phyloP scores from a whole-genome alignment of 2,888 invertebrate genomes.

The Troglohyphantes excavatus region DNA sequence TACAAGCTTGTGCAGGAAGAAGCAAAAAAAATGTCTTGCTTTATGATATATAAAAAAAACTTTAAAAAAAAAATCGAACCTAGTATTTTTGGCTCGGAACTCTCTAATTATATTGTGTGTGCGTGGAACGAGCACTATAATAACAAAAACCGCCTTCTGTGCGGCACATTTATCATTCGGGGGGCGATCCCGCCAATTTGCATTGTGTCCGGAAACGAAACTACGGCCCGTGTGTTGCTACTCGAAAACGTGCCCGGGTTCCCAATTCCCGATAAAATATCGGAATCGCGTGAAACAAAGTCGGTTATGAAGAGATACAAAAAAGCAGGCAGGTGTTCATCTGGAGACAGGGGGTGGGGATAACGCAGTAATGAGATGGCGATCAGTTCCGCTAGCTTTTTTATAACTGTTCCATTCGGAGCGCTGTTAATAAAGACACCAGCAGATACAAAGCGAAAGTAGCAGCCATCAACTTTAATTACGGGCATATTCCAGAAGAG shows the following conservation, averaged over 20 bases:
- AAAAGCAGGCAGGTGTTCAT: constrained; percentile 23
- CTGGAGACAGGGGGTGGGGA: constrained; percentile 11
- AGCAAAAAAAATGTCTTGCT: too few species aligned
- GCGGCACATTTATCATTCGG: not conserved
- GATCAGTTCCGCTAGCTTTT: constrained; percentile 48
- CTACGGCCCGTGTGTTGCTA: not conserved
- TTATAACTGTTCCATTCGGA: constrained; percentile 5
- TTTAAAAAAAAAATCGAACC: too few species aligned
- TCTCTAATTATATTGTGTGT: too few species aligned
- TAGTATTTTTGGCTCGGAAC: too few species aligned
- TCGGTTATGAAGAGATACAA: constrained; percentile 3
- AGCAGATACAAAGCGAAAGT: constrained; percentile 12
- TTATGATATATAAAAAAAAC: too few species aligned
- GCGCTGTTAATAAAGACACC: constrained; percentile 18
- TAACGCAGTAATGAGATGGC: constrained; percentile 13
- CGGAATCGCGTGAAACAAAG: constrained; percentile 23
- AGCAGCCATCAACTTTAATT: not conserved
- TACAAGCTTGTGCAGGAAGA: too few species aligned
- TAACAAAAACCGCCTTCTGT: not conserved
- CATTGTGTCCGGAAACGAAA: constrained; percentile 2
- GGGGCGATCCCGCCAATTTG: not conserved
- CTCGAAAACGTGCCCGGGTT: constrained; percentile 32
- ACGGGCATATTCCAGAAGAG: not conserved
- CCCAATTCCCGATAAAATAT: constrained; percentile 4
- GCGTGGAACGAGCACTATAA: too few species aligned